Evolutionary conservation across 2,797 vertebrate genomes (phyloP).

Genomic region (Pangasius djambal): DNA sequence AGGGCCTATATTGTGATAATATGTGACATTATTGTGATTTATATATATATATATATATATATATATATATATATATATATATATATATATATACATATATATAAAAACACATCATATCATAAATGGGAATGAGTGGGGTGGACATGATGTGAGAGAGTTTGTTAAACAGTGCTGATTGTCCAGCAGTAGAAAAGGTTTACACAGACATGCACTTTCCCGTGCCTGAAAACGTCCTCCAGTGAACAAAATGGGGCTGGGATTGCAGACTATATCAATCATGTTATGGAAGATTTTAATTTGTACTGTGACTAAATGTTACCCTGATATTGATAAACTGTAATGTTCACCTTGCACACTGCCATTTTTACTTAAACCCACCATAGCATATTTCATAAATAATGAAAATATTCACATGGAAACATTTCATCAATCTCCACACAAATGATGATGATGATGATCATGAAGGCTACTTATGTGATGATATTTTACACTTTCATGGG

Average conservation of each 20-base stretch:
- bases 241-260: neutral
- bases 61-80: no score
- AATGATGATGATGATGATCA: conserved; percentile 58
- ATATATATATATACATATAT: no score
- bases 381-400: conserved; percentile 9
- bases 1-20: neutral
- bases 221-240: conserved; percentile 46
- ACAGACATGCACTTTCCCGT: conserved; percentile 31
- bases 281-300: conserved; percentile 20
- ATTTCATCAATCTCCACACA: conserved; percentile 54
- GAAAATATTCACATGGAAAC: conserved; percentile 19
- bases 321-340: conserved; percentile 52
- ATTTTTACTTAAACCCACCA: conserved; percentile 32
- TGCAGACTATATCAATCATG: neutral
- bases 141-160: conserved; percentile 2
- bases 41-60: no score
- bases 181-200: conserved; percentile 36
- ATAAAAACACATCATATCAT: neutral
- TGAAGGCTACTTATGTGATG: conserved; percentile 58
- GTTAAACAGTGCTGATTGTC: conserved; percentile 69
- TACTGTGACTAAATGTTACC: conserved; percentile 55
- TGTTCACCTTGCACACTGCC: conserved; percentile 53
- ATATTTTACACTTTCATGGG: conserved; percentile 63
- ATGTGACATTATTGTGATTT: no score
- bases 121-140: neutral